These are phyloP conservation scores for Eristalis pertinax DNA, from an alignment of 2,888 invertebrate genomes.

Conservation along the genomic window DNA sequence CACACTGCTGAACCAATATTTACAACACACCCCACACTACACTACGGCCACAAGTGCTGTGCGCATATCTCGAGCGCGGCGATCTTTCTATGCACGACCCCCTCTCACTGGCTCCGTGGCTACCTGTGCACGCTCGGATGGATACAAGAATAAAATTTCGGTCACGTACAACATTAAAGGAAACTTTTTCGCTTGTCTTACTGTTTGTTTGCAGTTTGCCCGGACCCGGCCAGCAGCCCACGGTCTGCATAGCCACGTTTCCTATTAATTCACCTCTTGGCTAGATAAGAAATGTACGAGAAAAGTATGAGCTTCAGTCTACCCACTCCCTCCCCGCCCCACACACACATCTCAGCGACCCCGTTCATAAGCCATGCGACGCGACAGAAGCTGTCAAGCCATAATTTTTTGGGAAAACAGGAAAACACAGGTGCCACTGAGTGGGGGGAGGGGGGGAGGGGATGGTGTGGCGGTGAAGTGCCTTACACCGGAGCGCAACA, in stretches of 20 bases:
- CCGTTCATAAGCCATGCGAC: constrained; percentile 18
- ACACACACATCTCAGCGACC: neutral
- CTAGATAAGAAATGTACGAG: constrained; percentile 4
- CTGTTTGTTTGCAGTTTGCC: neutral
- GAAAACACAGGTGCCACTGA: neutral
- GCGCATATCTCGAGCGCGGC: neutral
- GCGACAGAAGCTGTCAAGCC: constrained; percentile 24
- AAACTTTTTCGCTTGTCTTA: constrained; percentile 44
- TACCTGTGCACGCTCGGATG: neutral
- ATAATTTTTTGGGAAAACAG: constrained; percentile 21
- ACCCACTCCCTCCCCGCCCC: too few species aligned
- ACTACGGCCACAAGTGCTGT: too few species aligned
- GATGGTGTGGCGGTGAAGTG: neutral
- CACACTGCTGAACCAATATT: neutral
- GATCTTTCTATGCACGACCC: neutral
- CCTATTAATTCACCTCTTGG: constrained; percentile 14
- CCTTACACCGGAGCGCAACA: constrained; percentile 1
- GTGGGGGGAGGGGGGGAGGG: neutral
- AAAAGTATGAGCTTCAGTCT: neutral
- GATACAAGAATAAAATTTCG: constrained; percentile 34
- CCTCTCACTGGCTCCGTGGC: neutral
- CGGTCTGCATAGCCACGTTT: constrained; percentile 9
- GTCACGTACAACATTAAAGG: constrained; percentile 60
- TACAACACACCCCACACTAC: neutral
- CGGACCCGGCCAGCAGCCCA: neutral